Base-by-base conservation (phyloP, 2,113 vertebrate genomes). In the Ictalurus punctatus region DNA sequence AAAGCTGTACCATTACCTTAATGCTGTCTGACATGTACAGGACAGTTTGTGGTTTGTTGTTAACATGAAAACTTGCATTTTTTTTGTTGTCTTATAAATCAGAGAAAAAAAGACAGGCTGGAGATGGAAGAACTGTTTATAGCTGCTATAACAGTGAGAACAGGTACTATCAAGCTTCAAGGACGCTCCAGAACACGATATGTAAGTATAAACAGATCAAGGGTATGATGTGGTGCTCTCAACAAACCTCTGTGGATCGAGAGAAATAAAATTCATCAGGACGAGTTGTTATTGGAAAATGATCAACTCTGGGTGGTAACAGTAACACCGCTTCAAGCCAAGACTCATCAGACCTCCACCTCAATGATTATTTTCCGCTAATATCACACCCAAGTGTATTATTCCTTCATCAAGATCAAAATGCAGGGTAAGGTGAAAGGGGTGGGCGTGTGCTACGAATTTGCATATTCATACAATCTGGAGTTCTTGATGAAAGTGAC, bases 231-330 rank as follows among this genome's bases (percentile, higher is more conserved):
- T 69, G 65, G 27, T 12, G 4, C 13, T n/a, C 16, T 13, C n/a
- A 71, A 30, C 30, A 30, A 71, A 27, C 65, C 13, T 3, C 65
- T 30, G 65, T 30, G 56, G 56, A 58, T 7, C 14, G 27, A 30
- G 65, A 12, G 10, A 27, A 13, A n/a, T 13, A 9, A 27, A 69
- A 69, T 10, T 69, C 12, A 5, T 37, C 8, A 74, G 37, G 73
- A 74, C 21, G 19, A 74, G 73, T 2, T 27, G 74, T 78, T 78
- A 78, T 78, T 78, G 74, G 74, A 78, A 78, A 78, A 48, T 27
- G 74, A 48, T 48, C 12, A 2, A 78, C 37, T 44, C 9, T 19
- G 16, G 56, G 56, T 16, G 56, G 14, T 58, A 17, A 58, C 14
- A 17, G 71, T 73, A 9, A 37, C 7, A 3, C 34, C 34, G 34